phyloP scores from a whole-genome alignment of 2,888 invertebrate species.

The Amphipoea oculea region DNA sequence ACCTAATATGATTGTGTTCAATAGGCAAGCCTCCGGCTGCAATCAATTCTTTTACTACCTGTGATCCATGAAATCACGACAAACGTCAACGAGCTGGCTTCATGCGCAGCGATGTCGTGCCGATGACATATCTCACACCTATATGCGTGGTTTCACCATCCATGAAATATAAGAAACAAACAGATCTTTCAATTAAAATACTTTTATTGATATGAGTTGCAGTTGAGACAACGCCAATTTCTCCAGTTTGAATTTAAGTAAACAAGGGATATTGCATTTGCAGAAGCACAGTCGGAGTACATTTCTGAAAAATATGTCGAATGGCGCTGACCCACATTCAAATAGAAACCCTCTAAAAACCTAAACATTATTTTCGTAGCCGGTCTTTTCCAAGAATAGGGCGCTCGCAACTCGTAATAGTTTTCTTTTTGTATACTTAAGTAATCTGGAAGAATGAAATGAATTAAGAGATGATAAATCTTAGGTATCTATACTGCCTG shows the following conservation, averaged over 20 bases:
- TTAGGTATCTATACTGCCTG: background rate
- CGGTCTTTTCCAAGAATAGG: background rate
- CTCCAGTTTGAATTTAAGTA: background rate
- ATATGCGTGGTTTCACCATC: constrained; percentile 38
- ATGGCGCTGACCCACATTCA: constrained; percentile 1
- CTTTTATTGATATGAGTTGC: background rate
- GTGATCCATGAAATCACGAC: constrained; percentile 51
- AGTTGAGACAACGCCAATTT: background rate
- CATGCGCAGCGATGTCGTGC: constrained; percentile 44
- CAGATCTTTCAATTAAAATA: background rate
- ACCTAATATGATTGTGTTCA: constrained; percentile 30
- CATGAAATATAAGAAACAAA: constrained; percentile 14
- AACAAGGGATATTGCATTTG: constrained; percentile 1
- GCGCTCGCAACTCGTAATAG: background rate
- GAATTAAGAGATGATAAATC: background rate
- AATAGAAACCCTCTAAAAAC: background rate
- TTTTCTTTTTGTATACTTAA: background rate
- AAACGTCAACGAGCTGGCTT: constrained; percentile 50
- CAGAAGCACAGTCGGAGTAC: background rate
- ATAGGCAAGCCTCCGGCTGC: constrained; percentile 21
- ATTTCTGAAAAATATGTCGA: background rate
- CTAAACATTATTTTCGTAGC: background rate
- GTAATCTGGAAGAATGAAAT: background rate
- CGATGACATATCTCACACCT: constrained; percentile 39
- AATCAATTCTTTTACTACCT: constrained; percentile 36